phyloP scores from a whole-genome alignment of 2,888 invertebrate species.

The Rambutsinella grinnellia region DNA sequence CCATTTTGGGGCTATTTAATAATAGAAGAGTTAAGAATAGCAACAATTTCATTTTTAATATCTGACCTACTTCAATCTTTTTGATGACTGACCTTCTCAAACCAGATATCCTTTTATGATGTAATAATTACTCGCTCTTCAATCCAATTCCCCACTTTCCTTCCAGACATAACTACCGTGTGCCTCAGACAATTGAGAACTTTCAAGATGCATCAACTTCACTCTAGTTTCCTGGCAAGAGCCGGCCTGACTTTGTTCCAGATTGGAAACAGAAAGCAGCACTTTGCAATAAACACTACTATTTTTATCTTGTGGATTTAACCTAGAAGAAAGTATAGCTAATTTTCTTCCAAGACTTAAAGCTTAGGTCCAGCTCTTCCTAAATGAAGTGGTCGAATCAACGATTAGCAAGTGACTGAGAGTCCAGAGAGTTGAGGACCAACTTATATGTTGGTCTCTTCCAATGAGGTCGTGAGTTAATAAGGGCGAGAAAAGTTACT shows the following conservation, averaged over 20 bases:
- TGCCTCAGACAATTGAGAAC: no score
- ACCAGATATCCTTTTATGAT: background rate
- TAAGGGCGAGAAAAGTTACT: no score
- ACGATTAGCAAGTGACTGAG: conserved; percentile 23
- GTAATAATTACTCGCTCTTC: background rate
- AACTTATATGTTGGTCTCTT: conserved; percentile 15
- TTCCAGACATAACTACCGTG: background rate
- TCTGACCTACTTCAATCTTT: no score
- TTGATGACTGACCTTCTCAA: no score
- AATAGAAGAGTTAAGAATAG: background rate
- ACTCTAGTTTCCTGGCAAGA: no score
- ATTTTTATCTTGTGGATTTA: conserved; percentile 9
- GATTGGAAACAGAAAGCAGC: background rate
- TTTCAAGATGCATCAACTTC: no score
- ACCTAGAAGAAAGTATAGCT: conserved; percentile 9
- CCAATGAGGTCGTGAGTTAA: no score
- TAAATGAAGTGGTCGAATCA: background rate
- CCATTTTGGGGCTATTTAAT: no score
- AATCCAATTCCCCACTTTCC: background rate
- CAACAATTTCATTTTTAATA: conserved; percentile 7
- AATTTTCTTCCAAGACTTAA: background rate
- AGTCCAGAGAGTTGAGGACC: conserved; percentile 27
- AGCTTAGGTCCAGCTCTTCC: background rate
- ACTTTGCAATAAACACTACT: background rate
- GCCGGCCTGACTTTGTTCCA: background rate